Evolutionary conservation across 2,888 invertebrate genomes (phyloP).

Genomic region (Epistrophe grossulariae): DNA sequence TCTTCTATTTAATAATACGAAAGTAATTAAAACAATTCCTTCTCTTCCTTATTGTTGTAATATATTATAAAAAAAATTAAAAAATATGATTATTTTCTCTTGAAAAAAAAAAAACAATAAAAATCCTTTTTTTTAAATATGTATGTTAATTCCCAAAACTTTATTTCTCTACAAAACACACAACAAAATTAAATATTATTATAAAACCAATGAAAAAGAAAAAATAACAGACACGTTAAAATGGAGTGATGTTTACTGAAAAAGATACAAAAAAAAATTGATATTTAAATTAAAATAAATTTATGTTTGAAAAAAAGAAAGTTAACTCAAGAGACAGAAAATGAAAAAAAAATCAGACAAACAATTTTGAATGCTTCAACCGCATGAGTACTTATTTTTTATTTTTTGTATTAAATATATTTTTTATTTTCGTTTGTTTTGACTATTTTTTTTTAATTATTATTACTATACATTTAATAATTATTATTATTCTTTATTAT

Average conservation of each 20-base stretch:
- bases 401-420: constrained; percentile 59
- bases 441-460: constrained; percentile 67
- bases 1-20: constrained; percentile 23
- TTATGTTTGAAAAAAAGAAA: neutral
- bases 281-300: constrained; percentile 26
- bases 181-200: constrained; percentile 20
- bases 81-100: constrained; percentile 48
- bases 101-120: constrained; percentile 15
- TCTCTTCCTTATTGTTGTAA: constrained; percentile 73
- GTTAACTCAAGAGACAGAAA: constrained; percentile 16
- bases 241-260: constrained; percentile 4
- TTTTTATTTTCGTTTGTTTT: constrained; percentile 74
- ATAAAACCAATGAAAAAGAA: neutral
- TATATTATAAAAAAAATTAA: constrained; percentile 67
- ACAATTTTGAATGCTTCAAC: constrained; percentile 63
- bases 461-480: constrained; percentile 70
- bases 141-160: constrained; percentile 21
- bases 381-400: constrained; percentile 75
- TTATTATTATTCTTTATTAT: constrained; percentile 74
- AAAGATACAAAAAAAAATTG: constrained; percentile 18
- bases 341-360: constrained; percentile 14
- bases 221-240: neutral
- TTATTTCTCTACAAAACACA: constrained; percentile 27
- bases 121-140: neutral
- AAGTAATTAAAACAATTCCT: constrained; percentile 11